Base-by-base conservation (phyloP, 2,888 invertebrate species). In the Teleogryllus oceanicus region DNA sequence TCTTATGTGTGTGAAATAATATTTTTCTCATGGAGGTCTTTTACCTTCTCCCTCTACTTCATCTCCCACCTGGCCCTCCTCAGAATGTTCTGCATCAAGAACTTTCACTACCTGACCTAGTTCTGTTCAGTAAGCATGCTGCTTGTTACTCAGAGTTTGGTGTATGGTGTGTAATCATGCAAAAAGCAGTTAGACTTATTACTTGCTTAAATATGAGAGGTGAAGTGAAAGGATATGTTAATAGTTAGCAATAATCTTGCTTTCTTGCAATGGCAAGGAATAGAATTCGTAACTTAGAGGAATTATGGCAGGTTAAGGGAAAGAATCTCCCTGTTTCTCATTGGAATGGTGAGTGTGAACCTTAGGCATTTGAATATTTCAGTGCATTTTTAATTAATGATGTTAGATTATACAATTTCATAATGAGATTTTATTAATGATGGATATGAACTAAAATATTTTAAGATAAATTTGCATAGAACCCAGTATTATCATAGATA, bases 231-330 rank as follows among this genome's bases (percentile, higher is more conserved):
- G n/a, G 62, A 62, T 18, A 62, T 62, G 62, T 18, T 62, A 1
- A 13, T 18, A 62, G 62, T 13, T 62, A 18, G 37, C 37, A 37
- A 13, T 62, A 62, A 62, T 62, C 13, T 62, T 5, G 62, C n/a
- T 18, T 13, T 62, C n/a, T 13, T 62, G 62, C 62, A 62, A 62
- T 62, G 62, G 49, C 80, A n/a, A 80, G 50, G 37, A 80, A 75
- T 76, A 79, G 79, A 77, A 78, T 74, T 79, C 24, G 75, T 20
- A 76, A 79, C 75, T 75, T 77, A 49, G 80, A 81, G 62, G 76
- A 78, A 49, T 81, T 81, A 75, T 81, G 81, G 82, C 81, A 79
- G 74, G 82, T 80, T 24, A 82, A 50, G 77, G 80, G 81, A 62
- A 82, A 81, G 78, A 78, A 78, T 77, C 62, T 79, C 18, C 79